phyloP scores from a whole-genome alignment of 2,797 vertebrate species.

The Ctenopoma kingsleyae region DNA sequence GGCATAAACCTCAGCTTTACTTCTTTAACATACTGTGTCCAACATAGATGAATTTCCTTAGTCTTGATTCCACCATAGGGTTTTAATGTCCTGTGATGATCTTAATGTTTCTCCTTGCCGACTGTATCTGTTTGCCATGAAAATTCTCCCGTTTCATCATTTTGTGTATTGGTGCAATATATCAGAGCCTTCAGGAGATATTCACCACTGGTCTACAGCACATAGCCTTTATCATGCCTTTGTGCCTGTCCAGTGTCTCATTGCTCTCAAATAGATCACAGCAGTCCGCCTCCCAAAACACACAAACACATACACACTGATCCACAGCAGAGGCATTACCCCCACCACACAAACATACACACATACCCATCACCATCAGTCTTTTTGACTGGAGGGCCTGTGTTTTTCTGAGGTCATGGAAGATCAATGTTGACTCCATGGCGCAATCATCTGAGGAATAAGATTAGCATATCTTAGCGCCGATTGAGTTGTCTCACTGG shows the following conservation, averaged over 20 bases:
- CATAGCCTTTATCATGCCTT: constrained; percentile 21
- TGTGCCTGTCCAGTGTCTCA: constrained; percentile 32
- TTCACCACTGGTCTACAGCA: constrained; percentile 3
- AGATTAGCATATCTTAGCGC: constrained; percentile 86
- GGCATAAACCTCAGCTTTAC: neutral
- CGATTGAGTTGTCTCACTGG: constrained; percentile 82
- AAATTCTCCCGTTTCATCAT: constrained; percentile 23
- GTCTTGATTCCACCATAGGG: neutral
- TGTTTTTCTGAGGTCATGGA: constrained; percentile 83
- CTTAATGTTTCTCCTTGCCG: constrained; percentile 1
- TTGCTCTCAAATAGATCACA: constrained; percentile 49
- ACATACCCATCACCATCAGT: constrained; percentile 57
- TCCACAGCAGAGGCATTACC: constrained; percentile 33
- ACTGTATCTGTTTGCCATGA: constrained; percentile 18
- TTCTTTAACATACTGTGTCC: neutral
- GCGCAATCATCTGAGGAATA: constrained; percentile 85
- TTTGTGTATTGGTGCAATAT: constrained; percentile 32
- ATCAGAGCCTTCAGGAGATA: constrained; percentile 26
- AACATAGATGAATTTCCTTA: neutral
- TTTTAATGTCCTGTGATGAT: constrained; percentile 10
- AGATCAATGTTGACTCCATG: constrained; percentile 85
- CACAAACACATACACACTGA: constrained; percentile 36
- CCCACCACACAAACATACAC: constrained; percentile 4
- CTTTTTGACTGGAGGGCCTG: constrained; percentile 72
- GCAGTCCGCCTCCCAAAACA: constrained; percentile 34